phyloP scores from a whole-genome alignment of 2,888 invertebrate species.

The Halictus ligatus region DNA sequence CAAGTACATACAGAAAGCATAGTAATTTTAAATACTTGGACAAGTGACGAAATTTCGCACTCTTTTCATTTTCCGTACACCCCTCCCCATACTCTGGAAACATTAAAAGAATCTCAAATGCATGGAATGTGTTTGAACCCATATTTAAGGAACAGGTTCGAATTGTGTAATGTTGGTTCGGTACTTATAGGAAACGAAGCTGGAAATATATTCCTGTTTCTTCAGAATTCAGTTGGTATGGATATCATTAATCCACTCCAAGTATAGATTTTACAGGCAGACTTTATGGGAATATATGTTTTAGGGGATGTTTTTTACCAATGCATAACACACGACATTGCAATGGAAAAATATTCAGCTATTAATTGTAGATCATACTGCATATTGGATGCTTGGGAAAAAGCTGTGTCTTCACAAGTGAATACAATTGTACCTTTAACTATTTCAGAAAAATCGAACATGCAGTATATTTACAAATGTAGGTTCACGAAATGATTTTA shows the following conservation, averaged over 20 bases:
- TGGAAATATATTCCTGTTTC: conserved; percentile 71
- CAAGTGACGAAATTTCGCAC: conserved; percentile 67
- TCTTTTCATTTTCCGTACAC: conserved; percentile 77
- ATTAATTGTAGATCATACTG: conserved; percentile 74
- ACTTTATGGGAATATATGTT: conserved; percentile 20
- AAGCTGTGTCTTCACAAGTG: conserved; percentile 62
- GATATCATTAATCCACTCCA: conserved; percentile 10
- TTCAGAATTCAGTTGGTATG: conserved; percentile 81
- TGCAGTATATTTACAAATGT: conserved; percentile 75
- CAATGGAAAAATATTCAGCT: conserved; percentile 68
- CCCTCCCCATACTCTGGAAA: conserved; percentile 76
- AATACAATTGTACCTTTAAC: conserved; percentile 72
- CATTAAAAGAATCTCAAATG: conserved; percentile 73
- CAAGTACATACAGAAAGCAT: conserved; percentile 76
- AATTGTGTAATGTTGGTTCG: conserved; percentile 76
- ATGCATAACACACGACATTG: conserved; percentile 75
- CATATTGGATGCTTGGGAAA: conserved; percentile 78
- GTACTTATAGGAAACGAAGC: conserved; percentile 64
- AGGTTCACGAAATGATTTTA: conserved; percentile 35
- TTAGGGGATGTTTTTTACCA: conserved; percentile 82
- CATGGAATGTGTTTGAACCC: conserved; percentile 80
- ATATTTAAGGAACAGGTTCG: conserved; percentile 73
- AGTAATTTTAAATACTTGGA: conserved; percentile 80
- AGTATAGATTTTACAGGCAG: neutral
- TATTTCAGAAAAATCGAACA: conserved; percentile 71